Conservation (phyloP, 92 coral and sea anemone species). For the Metridium senile region DNA sequence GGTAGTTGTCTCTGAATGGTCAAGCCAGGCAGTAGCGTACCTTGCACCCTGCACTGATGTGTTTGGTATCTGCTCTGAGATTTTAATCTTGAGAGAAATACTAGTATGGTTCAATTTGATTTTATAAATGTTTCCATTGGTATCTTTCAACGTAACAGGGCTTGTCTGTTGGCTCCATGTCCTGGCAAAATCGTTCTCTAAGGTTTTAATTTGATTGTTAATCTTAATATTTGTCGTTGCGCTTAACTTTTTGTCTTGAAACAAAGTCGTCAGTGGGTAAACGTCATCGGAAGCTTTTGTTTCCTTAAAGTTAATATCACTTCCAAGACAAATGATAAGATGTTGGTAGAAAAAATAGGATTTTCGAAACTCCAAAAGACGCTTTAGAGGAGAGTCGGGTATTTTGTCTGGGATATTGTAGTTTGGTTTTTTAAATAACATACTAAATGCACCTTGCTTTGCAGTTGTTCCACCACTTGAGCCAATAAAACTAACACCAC, state of each 20-base stretch:
- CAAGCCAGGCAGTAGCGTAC: constrained; percentile 25
- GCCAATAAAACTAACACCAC: constrained; percentile 59
- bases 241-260: constrained; percentile 50
- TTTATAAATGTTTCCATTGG: constrained; percentile 64
- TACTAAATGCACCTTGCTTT: constrained; percentile 66
- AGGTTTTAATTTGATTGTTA: constrained; percentile 5
- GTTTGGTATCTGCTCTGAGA: constrained; percentile 28
- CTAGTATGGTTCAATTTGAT: constrained; percentile 26
- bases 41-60: background rate
- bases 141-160: constrained; percentile 39
- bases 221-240: constrained; percentile 25
- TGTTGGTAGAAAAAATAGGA: constrained; percentile 66
- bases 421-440: constrained; percentile 59
- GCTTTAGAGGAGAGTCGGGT: background rate
- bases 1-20: background rate
- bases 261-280: constrained; percentile 57
- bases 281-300: background rate
- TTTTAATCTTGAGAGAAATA: constrained; percentile 17
- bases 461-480: constrained; percentile 8
- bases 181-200: background rate
- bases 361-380: constrained; percentile 45
- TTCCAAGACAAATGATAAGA: constrained; percentile 65
- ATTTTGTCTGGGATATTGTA: constrained; percentile 4
- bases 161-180: background rate
- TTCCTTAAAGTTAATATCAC: constrained; percentile 35